Percentiles rank a stretch among this genome's conserved stretches.
Evolutionary conservation across 2,888 invertebrate genomes (phyloP).

Genomic region (Lacanobia oleracea): DNA sequence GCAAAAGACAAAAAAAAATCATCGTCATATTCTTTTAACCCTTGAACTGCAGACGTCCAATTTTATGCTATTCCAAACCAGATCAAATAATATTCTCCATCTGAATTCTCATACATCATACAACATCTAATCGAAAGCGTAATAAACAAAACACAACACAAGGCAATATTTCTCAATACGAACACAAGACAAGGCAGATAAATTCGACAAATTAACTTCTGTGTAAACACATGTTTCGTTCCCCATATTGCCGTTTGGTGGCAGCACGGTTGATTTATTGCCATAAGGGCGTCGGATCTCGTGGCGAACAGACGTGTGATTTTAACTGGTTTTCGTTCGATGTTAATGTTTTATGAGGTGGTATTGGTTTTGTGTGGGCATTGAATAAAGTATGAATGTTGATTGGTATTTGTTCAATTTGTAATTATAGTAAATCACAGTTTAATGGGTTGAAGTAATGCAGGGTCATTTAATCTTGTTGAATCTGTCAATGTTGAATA

Average conservation of each 20-base stretch:
- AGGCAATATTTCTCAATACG: constrained; percentile 88
- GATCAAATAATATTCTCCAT: neutral
- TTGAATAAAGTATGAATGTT: constrained; percentile 23
- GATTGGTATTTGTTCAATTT: neutral
- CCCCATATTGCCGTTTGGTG: constrained; percentile 88
- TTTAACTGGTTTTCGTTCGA: constrained; percentile 69
- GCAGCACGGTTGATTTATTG: constrained; percentile 88
- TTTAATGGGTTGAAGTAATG: neutral
- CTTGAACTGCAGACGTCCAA: neutral
- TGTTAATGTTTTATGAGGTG: constrained; percentile 68
- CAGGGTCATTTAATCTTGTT: neutral
- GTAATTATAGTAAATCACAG: neutral
- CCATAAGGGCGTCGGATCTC: constrained; percentile 78
- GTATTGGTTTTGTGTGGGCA: constrained; percentile 44
- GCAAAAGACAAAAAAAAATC: too few species aligned
- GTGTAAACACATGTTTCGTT: constrained; percentile 90
- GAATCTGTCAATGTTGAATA: neutral
- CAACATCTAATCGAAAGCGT: constrained; percentile 59
- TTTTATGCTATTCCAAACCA: neutral
- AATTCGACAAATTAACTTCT: constrained; percentile 90
- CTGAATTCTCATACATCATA: constrained; percentile 38
- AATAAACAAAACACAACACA: constrained; percentile 67
- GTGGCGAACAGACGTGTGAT: constrained; percentile 74
- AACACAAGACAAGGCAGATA: constrained; percentile 86
- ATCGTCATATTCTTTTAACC: constrained; percentile 10